Base-by-base conservation (phyloP, 2,113 vertebrate species). In the Mixornis gularis region DNA sequence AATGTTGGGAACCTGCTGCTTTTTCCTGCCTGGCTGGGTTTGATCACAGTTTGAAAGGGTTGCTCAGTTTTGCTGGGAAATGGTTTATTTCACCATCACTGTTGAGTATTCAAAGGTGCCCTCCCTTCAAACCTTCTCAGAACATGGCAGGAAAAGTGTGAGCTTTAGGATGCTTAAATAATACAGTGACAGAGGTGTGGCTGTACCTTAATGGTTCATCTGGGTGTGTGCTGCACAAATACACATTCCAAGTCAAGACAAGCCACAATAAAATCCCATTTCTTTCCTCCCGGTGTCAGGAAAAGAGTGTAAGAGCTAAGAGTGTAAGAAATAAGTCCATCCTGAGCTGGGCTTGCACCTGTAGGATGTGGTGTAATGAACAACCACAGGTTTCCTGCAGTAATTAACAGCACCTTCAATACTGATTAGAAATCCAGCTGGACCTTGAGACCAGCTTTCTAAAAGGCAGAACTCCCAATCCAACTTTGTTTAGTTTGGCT, bases 181-280 rank as follows among this genome's bases (percentile, higher is more conserved):
- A 36, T 0, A 3, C 18, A 29, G 26, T 1, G 43, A 9, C 2
- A 36, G 21, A n/a, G 82, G 77, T 0, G 29, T 14, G 49, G 12
- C 59, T 9, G 30, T 2, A 24, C 49, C 1, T 15, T 13, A 6
- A 30, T 51, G 32, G 38, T 2, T 15, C 8, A 18, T 22, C 12
- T 27, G 11, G 6, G 25, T 6, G 25, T 2, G 15, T 19, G 55
- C n/a, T 20, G 17, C 77, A 83, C 81, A 41, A 30, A 32, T 0
- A 17, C 22, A 19, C 36, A 4, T 48, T 24, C 44, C 15, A 21
- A 12, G 22, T 15, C 36, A 21, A 46, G 66, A 16, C 21, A 7
- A 11, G 29, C 36, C 84, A 21, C 7, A 43, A 49, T 7, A 29
- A 4, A 48, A 70, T 24, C 40, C 66, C 7, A 1, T 3, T 59